phyloP scores from a whole-genome alignment of 2,113 vertebrate species.

The Psephotus haematonotus region DNA sequence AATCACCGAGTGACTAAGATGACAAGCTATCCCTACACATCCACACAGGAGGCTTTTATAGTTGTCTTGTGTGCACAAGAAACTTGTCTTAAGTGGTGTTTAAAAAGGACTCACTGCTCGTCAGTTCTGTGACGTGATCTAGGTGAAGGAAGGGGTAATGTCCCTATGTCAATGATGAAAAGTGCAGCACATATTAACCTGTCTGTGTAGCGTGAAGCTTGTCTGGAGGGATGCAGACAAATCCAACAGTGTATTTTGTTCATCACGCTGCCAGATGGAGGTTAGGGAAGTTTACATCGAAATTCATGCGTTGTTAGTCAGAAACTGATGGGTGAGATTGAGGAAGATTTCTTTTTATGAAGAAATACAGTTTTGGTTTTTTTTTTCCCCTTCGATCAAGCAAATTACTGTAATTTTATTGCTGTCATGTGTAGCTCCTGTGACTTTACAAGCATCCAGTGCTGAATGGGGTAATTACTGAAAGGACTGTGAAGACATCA shows the following conservation, averaged over 20 bases:
- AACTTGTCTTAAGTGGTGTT: constrained; percentile 21
- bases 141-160: constrained; percentile 11
- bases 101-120: constrained; percentile 34
- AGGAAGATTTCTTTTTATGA: background rate
- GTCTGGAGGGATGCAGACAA: constrained; percentile 3
- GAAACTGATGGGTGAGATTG: background rate
- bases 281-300: constrained; percentile 5
- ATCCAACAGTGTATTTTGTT: background rate
- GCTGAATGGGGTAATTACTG: background rate
- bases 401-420: background rate
- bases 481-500: background rate
- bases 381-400: background rate
- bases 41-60: constrained; percentile 28
- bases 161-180: background rate
- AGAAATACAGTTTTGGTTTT: background rate
- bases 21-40: constrained; percentile 33
- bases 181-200: background rate
- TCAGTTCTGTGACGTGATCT: constrained; percentile 20
- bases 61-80: background rate
- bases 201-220: background rate
- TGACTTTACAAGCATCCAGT: background rate
- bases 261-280: background rate
- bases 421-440: background rate
- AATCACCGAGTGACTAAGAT: constrained; percentile 19
- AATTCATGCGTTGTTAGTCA: background rate